Conservation (phyloP, 2,113 vertebrate species). For the Brachirus orientalis region DNA sequence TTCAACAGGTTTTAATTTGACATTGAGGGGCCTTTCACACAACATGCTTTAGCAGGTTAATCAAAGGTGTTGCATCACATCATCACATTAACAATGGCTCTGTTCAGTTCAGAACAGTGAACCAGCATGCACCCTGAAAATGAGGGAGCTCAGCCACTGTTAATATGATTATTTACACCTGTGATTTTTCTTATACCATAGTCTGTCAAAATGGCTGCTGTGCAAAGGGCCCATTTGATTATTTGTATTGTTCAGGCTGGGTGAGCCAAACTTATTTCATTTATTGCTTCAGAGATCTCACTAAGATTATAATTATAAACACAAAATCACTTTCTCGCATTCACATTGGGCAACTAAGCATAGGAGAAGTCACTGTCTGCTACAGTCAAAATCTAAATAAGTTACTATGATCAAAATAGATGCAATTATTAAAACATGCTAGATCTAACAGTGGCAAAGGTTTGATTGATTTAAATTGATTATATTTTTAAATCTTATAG, state of each 20-base stretch:
- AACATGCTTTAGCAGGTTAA: too few species aligned
- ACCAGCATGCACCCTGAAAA: too few species aligned
- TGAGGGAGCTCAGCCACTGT: too few species aligned
- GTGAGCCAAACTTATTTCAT: slow-evolving; percentile 34
- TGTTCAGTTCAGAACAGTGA: too few species aligned
- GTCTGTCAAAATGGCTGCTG: background rate
- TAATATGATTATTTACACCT: too few species aligned
- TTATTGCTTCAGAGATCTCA: slow-evolving; percentile 29
- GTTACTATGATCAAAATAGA: slow-evolving; percentile 10
- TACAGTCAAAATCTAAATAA: slow-evolving; percentile 5
- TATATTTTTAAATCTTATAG: slow-evolving; percentile 4
- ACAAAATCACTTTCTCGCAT: background rate
- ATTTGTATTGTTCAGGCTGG: slow-evolving; percentile 6
- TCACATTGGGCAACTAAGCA: too few species aligned
- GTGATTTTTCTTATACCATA: too few species aligned
- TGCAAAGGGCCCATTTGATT: background rate
- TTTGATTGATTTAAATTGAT: background rate
- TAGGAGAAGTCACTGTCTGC: too few species aligned
- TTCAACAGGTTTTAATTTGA: too few species aligned
- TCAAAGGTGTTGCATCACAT: too few species aligned
- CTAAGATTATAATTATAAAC: slow-evolving; percentile 7
- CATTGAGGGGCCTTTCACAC: too few species aligned
- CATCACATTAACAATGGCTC: too few species aligned
- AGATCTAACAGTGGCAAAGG: slow-evolving; percentile 10
- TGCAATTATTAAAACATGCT: slow-evolving; percentile 40